Evolutionary conservation across 1,140 invertebrate species (phyloP), one percentile per base, ranked within the genome.

Genomic region (Pseudomyrmex concolor): DNA sequence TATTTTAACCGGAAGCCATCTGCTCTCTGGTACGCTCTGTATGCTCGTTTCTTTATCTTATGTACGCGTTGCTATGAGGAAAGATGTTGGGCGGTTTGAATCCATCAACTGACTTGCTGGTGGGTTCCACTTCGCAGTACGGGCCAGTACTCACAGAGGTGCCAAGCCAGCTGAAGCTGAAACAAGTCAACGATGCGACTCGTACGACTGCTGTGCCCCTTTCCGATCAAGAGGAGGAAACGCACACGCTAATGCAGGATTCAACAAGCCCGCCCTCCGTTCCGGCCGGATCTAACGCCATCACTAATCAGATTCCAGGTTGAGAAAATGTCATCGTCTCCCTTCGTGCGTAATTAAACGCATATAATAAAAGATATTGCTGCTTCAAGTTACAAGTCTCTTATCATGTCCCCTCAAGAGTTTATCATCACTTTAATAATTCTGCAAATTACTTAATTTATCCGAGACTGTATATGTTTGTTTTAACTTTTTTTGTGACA

Each of bases 11-110:
- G 45, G 66, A 63, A 55, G 59, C 70, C 78, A 50, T 80, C 54
- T 2, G 77, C 71, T 76, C 60, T 67, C 51, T 51, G 84, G 64
- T 87, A 34, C 80, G 84, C 66, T 83, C 73, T 74, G 85, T 80
- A 76, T 62, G 71, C 84, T 90, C 84, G 84, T 91, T 93, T 91
- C 86, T 91, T 92, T 93, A 94, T 90, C 89, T 93, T 91, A 91
- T 92, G 87, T 93, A 92, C 91, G 90, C 92, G 91, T 93, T 93
- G 91, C 91, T 93, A 93, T 91, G 92, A 92, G 85, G 90, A 93
- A 94, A 94, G 94, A 94, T 94, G 94, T 94, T 94, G 93, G 93
- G 94, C 93, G 94, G 93, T 93, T 94, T 94, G 93, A 94, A 94
- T 91, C 93, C 94, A 92, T 94, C 94, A 63, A 94, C 94, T 94